Conservation (phyloP, 2,797 vertebrate species). For the Microcaecilia unicolor region DNA sequence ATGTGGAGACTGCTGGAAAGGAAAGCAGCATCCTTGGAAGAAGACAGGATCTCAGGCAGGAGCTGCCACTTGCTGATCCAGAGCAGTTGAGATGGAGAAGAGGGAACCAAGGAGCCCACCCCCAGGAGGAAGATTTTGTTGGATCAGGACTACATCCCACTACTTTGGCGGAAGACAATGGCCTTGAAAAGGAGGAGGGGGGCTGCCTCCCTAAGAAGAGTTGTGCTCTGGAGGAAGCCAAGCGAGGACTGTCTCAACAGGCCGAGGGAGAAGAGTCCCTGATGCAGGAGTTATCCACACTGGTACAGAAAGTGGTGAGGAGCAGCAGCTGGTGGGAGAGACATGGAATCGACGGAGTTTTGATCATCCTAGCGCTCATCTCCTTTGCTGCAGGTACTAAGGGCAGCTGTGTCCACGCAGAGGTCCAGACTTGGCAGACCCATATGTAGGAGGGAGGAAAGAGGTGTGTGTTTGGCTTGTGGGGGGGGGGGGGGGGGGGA, state of each 20-base stretch:
- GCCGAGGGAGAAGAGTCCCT: conserved; percentile 44
- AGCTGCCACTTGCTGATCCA: background rate
- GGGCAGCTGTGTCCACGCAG: accelerated
- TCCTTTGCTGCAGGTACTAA: conserved; percentile 62
- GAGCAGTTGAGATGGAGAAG: background rate
- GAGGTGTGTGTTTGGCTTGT: too few relatives aligned
- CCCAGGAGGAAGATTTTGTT: background rate
- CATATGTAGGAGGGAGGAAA: too few relatives aligned
- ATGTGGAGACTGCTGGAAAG: conserved; percentile 3
- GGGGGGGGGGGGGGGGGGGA: too few relatives aligned
- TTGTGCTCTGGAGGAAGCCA: background rate
- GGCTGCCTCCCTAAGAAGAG: background rate
- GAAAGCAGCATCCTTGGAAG: background rate
- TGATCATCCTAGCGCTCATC: conserved; percentile 65
- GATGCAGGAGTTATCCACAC: conserved; percentile 71
- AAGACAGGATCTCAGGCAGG: background rate
- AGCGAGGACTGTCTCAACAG: background rate
- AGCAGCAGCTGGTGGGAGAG: conserved; percentile 89
- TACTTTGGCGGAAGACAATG: too few relatives aligned
- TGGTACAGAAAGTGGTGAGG: conserved; percentile 67
- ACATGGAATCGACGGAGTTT: conserved; percentile 71
- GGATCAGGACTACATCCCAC: conserved; percentile 3
- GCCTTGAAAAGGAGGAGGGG: background rate
- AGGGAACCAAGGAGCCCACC: too few relatives aligned
- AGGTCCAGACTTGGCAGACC: background rate